These are phyloP conservation scores for Coregonus ussuriensis DNA, from an alignment of 2,797 vertebrate species.

Conservation along the genomic window DNA sequence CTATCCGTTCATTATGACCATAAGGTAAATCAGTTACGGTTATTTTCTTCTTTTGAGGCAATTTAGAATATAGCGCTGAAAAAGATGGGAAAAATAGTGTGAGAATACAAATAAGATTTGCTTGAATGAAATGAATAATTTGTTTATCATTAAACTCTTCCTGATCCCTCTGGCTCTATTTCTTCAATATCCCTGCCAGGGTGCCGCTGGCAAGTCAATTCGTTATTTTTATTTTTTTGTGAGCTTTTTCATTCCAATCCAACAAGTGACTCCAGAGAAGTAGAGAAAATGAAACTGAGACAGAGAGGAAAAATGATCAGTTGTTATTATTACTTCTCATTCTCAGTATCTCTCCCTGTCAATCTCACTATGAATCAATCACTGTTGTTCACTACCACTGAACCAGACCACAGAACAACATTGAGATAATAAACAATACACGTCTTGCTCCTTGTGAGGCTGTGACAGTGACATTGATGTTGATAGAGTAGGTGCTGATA, in stretches of 20 bases:
- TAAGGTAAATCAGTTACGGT: slow-evolving; percentile 15
- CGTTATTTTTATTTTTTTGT: slow-evolving; percentile 41
- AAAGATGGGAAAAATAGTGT: not conserved
- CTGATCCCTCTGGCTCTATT: slow-evolving; percentile 1
- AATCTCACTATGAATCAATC: slow-evolving; percentile 23
- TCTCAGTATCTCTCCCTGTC: slow-evolving; percentile 46
- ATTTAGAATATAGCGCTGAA: slow-evolving; percentile 18
- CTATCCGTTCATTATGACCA: slow-evolving; percentile 24
- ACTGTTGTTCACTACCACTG: slow-evolving; percentile 1
- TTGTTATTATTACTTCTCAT: slow-evolving; percentile 52
- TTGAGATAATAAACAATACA: not conserved
- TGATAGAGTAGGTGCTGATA: not conserved
- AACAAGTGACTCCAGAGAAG: slow-evolving; percentile 34
- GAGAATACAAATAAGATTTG: slow-evolving; percentile 13
- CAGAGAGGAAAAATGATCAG: not conserved
- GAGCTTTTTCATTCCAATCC: slow-evolving; percentile 53
- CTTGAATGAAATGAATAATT: slow-evolving; percentile 45
- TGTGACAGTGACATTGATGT: not conserved
- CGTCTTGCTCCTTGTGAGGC: not conserved
- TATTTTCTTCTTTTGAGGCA: slow-evolving; percentile 22
- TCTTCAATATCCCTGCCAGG: slow-evolving; percentile 41
- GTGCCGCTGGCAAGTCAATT: slow-evolving; percentile 37
- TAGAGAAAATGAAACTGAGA: slow-evolving; percentile 43
- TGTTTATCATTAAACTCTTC: slow-evolving; percentile 29
- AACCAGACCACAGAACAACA: slow-evolving; percentile 1